Percentiles rank a stretch among this genome's conserved stretches.
These are phyloP conservation scores for Cremastobaeus sp. DNA, from an alignment of 2,888 invertebrate species.

Conservation along the genomic window DNA sequence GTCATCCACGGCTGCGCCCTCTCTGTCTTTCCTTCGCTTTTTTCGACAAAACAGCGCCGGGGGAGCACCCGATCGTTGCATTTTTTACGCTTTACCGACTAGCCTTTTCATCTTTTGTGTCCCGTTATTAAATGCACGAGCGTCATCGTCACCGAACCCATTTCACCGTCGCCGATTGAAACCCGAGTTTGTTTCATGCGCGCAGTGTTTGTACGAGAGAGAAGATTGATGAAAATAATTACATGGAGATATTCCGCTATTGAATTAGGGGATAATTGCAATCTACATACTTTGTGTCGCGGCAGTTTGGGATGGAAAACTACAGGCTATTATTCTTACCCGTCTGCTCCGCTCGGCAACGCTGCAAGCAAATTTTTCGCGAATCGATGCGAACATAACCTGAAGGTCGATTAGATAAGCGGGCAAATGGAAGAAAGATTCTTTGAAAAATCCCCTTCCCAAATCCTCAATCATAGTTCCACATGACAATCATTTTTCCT, in stretches of 20 bases:
- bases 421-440: too few relatives aligned
- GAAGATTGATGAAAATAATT: constrained; percentile 46
- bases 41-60: constrained; percentile 53
- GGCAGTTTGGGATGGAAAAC: constrained; percentile 5
- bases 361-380: too few relatives aligned
- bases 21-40: constrained; percentile 24
- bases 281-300: constrained; percentile 22
- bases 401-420: too few relatives aligned
- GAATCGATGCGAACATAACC: too few relatives aligned
- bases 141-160: constrained; percentile 28
- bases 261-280: constrained; percentile 42
- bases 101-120: constrained; percentile 54
- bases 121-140: constrained; percentile 52
- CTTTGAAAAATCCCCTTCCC: too few relatives aligned
- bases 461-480: too few relatives aligned
- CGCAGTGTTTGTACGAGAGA: constrained; percentile 16
- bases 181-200: constrained; percentile 47
- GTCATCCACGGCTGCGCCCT: constrained; percentile 30
- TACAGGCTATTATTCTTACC: too few relatives aligned
- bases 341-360: too few relatives aligned
- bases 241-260: constrained; percentile 39
- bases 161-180: constrained; percentile 46
- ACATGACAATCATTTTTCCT: too few relatives aligned
- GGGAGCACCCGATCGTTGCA: constrained; percentile 32
- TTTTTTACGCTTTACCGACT: constrained; percentile 54